phyloP scores from a whole-genome alignment of 2,113 vertebrate genomes.

The Phrynosoma platyrhinos region DNA sequence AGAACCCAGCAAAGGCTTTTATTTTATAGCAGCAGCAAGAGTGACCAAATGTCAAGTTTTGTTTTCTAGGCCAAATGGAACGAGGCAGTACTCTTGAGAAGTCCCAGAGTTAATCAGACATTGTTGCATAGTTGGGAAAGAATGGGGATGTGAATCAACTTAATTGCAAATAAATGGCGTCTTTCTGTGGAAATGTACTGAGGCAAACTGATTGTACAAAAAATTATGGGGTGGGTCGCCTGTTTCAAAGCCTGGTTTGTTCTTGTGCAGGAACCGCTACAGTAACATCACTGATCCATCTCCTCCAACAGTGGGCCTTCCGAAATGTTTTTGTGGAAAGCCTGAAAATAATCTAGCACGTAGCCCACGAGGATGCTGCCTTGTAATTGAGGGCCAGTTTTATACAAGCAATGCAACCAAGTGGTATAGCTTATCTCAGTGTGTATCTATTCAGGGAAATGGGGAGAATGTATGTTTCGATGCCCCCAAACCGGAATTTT shows the following conservation, averaged over 20 bases:
- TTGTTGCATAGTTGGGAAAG: conserved; percentile 16
- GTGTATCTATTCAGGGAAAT: neutral
- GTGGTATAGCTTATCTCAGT: neutral
- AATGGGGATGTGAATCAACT: conserved; percentile 27
- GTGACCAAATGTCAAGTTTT: neutral
- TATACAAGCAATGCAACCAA: neutral
- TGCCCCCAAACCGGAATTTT: neutral
- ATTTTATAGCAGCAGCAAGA: too few species aligned
- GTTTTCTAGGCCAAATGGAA: conserved; percentile 6
- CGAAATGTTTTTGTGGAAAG: neutral
- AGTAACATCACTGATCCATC: conserved; percentile 23
- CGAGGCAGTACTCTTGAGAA: neutral
- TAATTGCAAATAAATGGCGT: conserved; percentile 22
- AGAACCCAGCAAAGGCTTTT: neutral
- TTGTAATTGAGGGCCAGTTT: neutral
- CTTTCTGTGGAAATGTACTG: conserved; percentile 21
- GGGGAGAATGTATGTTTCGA: neutral
- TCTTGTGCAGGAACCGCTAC: neutral
- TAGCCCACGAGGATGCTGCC: neutral
- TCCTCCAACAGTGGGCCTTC: neutral
- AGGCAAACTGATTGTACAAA: conserved; percentile 11
- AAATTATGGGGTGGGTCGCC: neutral
- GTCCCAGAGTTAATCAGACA: conserved; percentile 9
- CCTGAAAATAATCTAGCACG: neutral
- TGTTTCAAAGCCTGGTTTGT: conserved; percentile 21